Evolutionary conservation across 2,797 vertebrate genomes (phyloP), one percentile per base, ranked within the genome.

Genomic region (Halcyon chelicuti): DNA sequence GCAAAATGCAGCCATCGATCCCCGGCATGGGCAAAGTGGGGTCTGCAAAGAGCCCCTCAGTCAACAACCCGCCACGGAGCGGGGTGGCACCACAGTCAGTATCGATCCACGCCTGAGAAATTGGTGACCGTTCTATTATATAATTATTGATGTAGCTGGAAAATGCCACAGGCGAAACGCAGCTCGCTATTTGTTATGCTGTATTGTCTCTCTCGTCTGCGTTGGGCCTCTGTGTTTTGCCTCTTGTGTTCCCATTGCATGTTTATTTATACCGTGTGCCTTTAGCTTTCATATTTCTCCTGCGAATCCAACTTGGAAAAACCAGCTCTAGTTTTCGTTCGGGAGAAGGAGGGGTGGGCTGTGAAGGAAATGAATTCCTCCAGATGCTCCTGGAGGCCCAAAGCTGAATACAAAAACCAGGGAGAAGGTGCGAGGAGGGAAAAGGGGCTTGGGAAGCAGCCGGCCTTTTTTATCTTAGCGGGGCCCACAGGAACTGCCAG

Each of bases 231-330:
- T 75, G 90, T 94, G 97, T 97, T 97, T 95, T 97, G 26, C 83
- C 97, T 97, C 95, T 96, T 60, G 33, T 97, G 97, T 98, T 98
- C 98, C 97, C 97, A 97, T 97, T 97, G 95, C 96, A 98, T 98
- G 98, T 98, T 98, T 98, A 98, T 98, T 98, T 98, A 98, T 98
- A 97, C 91, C 4, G 22, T 82, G 92, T 96, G 95, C 94, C 94
- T 97, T 98, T 97, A 98, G 95, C 96, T 98, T 98, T 98, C 97
- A 96, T 98, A 98, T 98, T 98, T 98, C 98, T 98, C 97, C 93
- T 97, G 98, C 16, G 92, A 97, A 97, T 98, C 96, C 81, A 96
- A 87, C 96, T 97, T 98, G 95, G 96, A 97, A 95, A 98, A 98
- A 94, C 39, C 60, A 96, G 96, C 85, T 91, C 82, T 66, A 57